Percentiles rank a stretch among this genome's conserved stretches.
These are phyloP conservation scores for Zosterops pallidus DNA, from an alignment of 2,113 vertebrate genomes.

Conservation along the genomic window DNA sequence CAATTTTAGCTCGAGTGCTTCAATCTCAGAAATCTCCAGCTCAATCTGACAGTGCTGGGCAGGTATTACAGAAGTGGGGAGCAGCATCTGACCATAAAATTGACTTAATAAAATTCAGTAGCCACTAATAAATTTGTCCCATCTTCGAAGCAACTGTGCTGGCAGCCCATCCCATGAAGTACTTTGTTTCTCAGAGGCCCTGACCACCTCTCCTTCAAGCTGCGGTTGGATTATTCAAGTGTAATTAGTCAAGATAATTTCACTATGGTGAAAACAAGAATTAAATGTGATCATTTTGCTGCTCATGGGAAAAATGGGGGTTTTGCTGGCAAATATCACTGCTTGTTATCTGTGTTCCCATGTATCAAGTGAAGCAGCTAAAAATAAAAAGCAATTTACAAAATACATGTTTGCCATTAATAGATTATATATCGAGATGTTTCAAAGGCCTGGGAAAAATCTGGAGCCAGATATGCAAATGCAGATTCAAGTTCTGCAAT, in stretches of 20 bases:
- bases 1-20: neutral
- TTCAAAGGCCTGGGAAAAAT: neutral
- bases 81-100: neutral
- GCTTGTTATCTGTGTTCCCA: neutral
- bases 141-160: neutral
- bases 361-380: neutral
- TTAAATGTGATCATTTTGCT: neutral
- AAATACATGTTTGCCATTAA: neutral
- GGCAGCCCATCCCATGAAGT: neutral
- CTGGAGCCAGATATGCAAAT: constrained; percentile 37
- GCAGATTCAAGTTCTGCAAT: neutral
- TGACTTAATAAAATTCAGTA: neutral
- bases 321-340: neutral
- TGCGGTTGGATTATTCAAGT: neutral
- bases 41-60: neutral
- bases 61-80: neutral
- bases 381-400: constrained; percentile 25
- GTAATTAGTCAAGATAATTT: neutral
- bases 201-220: neutral
- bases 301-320: neutral
- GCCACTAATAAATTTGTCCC: neutral
- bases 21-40: neutral
- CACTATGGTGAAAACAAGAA: neutral
- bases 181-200: neutral
- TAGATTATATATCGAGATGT: neutral